Evolutionary conservation across 2,888 invertebrate genomes (phyloP), one percentile per base, ranked within the genome.

Genomic region (Ochropacha duplaris): DNA sequence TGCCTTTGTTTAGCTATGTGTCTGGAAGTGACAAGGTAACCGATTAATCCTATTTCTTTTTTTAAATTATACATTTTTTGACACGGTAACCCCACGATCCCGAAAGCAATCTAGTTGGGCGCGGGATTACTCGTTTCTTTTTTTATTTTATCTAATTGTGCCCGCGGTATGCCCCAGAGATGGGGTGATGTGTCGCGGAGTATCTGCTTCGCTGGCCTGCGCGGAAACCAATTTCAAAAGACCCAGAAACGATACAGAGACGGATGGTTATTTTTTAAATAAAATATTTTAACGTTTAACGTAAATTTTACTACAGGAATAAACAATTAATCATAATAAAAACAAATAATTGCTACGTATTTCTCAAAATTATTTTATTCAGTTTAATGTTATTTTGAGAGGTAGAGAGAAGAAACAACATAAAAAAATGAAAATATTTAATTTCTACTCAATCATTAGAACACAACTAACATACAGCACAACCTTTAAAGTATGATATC

Each of bases 131-230:
- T 71, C 71, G 77, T 78, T 84, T 80, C 75, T 81, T 85, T 86
- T 84, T 87, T 83, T 86, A 79, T 86, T 81, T 84, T 83, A 83
- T 80, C 86, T 91, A 88, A 91, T 90, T 88, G 87, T 84, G 77
- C 80, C 77, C 78, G 79, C 75, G 81, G 81, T 81, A 84, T 84
- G 78, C 91, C 87, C 89, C 65, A 78, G 89, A 86, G 90, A 88
- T 80, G 84, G 86, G 87, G 87, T 77, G 84, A 87, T 78, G 85
- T 88, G 85, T 85, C 84, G 81, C 83, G 76, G 79, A 79, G 78
- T 78, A 78, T 76, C 79, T 76, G 72, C 72, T 68, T 69, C 68
- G 71, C 74, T 81, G 83, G 79, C 83, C 83, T 78, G 78, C 79
- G 83, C 79, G 75, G 78, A 87, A 88, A 87, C 87, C 87, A 87